Evolutionary conservation across 1,140 invertebrate species (phyloP).

Genomic region (Tenebrio molitor): DNA sequence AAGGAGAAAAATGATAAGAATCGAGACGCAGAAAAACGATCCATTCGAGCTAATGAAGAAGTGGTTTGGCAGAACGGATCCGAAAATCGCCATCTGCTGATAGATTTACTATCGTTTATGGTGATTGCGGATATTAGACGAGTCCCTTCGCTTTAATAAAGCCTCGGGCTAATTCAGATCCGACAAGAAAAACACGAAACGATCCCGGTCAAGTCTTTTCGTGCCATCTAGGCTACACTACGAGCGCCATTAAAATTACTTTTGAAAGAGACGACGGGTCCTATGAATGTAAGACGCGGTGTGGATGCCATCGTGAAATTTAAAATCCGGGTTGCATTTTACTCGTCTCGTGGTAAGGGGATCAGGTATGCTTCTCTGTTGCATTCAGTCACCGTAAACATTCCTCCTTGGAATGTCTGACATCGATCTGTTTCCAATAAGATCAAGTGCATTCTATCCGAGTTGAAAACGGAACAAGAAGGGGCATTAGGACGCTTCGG

Average conservation of each 20-base stretch:
- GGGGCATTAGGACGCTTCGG: not conserved
- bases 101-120: conserved; percentile 26
- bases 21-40: not conserved
- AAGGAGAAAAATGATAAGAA: conserved; percentile 37
- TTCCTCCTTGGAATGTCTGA: conserved; percentile 8
- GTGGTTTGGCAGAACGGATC: not conserved
- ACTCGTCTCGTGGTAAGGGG: not conserved
- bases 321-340: conserved; percentile 4
- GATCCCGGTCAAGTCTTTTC: not conserved
- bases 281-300: conserved; percentile 27
- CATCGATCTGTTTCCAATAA: conserved; percentile 44
- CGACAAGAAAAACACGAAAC: not conserved
- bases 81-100: conserved; percentile 23
- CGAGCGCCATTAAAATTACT: conserved; percentile 18
- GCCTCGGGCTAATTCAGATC: not conserved
- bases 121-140: conserved; percentile 12
- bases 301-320: conserved; percentile 17
- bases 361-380: conserved; percentile 22
- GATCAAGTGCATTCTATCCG: conserved; percentile 35
- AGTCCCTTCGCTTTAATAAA: not conserved
- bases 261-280: conserved; percentile 7
- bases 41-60: not conserved
- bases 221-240: not conserved
- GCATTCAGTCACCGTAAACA: conserved; percentile 20
- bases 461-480: conserved; percentile 1